Base-by-base conservation (phyloP, 2,797 vertebrate genomes). In the Coregonus suidteri region DNA sequence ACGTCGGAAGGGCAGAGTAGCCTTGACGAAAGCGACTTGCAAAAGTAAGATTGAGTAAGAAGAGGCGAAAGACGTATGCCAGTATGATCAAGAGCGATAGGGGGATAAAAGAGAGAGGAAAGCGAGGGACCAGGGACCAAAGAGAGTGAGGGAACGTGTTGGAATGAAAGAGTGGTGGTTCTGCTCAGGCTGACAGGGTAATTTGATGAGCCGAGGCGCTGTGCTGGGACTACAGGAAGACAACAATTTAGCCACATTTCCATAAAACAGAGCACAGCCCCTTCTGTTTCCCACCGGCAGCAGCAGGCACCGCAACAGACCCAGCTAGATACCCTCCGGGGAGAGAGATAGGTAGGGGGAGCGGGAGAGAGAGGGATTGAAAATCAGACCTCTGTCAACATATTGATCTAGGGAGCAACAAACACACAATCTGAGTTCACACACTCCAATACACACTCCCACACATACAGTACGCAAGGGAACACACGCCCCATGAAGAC, bases 241-340 rank as follows among this genome's bases (percentile, higher is more conserved):
- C 96, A 96, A 97, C 95, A 95, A 96, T 97, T 97, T 96, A 91
- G 94, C 90, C 93, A 91, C 94, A 96, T 97, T 97, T 96, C 94
- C 91, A 90, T 96, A 96, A 96, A 93, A 95, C 92, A 95, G 94
- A 95, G 93, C 96, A 97, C 95, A 95, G 87, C 54, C 53, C 31
- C 18, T 64, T 66, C 1, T 74, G 75, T 81, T 89, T 74, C 73
- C 56, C 73, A 64, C 56, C 88, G 90, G 90, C 88, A 85, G 75
- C 65, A 11, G 59, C 71, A 6, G 71, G 13, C 47, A 34, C 14
- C 14, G n/a, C 51, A 25, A 54, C 71, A 53, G 67, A 52, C 15
- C 71, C 51, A 67, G 65, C 30, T 67, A 25, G 59, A 67, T 15
- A 34, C 31, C 15, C 41, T 47, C 51, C 41, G 53, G 14, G 15